These are phyloP conservation scores for Dromiciops gliroides DNA, from an alignment of 2,113 vertebrate genomes.

Conservation along the genomic window DNA sequence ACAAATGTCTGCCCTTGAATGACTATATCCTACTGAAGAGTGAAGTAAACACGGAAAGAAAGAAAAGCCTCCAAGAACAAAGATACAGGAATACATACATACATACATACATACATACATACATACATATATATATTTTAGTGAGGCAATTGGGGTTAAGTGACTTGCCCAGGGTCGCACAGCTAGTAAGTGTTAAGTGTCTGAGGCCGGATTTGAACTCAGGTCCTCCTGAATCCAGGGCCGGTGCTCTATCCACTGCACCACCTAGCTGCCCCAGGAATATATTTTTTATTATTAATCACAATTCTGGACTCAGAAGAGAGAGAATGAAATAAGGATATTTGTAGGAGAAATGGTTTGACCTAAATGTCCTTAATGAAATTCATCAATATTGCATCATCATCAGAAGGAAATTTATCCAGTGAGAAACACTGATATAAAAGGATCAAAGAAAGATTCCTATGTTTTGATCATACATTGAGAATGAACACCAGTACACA, in stretches of 20 bases:
- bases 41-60: neutral
- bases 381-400: neutral
- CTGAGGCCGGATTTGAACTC: too few relatives aligned
- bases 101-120: too few relatives aligned
- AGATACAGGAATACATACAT: too few relatives aligned
- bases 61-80: neutral
- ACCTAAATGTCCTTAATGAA: neutral
- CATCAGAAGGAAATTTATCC: neutral
- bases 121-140: too few relatives aligned
- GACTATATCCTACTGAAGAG: conserved; percentile 7
- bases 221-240: too few relatives aligned
- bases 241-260: too few relatives aligned
- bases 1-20: conserved; percentile 3
- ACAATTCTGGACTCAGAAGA: neutral
- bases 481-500: neutral
- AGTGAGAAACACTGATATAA: neutral
- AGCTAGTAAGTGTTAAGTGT: too few relatives aligned
- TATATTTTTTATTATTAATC: too few relatives aligned
- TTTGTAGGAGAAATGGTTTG: conserved; percentile 27
- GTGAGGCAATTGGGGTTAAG: too few relatives aligned
- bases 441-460: neutral
- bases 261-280: too few relatives aligned
- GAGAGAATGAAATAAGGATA: neutral
- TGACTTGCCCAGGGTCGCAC: too few relatives aligned
- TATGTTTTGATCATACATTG: neutral